Percentiles rank a stretch among this genome's conserved stretches.
Conservation (phyloP, 2,888 invertebrate genomes). For the Oscheius sp. region DNA sequence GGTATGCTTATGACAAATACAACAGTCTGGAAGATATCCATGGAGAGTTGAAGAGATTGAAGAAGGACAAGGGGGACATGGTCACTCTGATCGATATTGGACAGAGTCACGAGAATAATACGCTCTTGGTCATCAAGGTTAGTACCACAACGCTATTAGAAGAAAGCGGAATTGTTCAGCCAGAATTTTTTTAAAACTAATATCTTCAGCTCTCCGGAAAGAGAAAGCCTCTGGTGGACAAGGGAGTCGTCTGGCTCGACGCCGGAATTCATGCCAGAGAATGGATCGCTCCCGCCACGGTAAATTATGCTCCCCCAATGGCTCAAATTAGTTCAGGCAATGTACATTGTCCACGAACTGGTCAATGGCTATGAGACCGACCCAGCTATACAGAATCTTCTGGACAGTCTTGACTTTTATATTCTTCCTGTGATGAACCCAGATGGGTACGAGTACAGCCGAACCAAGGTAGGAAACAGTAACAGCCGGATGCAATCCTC, state of each 20-base stretch:
- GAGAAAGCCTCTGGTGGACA: constrained; percentile 49
- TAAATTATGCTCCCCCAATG: no score
- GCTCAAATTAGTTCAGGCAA: constrained; percentile 38
- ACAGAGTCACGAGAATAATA: constrained; percentile 67
- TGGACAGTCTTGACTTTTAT: constrained; percentile 72
- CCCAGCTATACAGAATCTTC: constrained; percentile 53
- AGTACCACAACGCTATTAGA: no score
- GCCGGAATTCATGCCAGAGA: constrained; percentile 71
- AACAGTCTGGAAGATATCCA: constrained; percentile 59
- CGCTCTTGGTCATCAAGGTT: constrained; percentile 64
- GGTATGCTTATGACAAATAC: constrained; percentile 63
- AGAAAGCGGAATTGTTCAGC: no score
- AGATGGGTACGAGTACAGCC: constrained; percentile 68
- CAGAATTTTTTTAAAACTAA: no score
- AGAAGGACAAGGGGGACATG: constrained; percentile 62
- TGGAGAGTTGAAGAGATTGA: constrained; percentile 56
- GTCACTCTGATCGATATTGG: constrained; percentile 72
- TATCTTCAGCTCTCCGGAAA: constrained; percentile 49
- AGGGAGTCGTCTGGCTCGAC: constrained; percentile 68
- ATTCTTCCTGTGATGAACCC: constrained; percentile 70
- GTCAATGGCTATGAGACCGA: constrained; percentile 52
- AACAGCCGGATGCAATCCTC: constrained; percentile 5
- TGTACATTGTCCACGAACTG: constrained; percentile 59
- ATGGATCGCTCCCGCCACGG: constrained; percentile 47
- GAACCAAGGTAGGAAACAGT: constrained; percentile 46